These are phyloP conservation scores for Brachymystax lenok DNA, from an alignment of 2,797 vertebrate genomes.

Conservation along the genomic window DNA sequence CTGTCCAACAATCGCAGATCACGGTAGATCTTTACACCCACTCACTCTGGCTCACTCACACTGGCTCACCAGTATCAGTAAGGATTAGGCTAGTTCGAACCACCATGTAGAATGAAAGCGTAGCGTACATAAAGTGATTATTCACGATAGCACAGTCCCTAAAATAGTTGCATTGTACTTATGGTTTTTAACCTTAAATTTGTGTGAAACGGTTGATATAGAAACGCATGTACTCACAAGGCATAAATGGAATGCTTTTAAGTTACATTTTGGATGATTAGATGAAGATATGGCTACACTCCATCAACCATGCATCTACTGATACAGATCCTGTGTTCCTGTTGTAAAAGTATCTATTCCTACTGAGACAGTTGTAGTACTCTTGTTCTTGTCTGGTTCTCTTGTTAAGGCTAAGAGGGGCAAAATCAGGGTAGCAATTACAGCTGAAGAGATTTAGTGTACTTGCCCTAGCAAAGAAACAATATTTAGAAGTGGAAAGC, in stretches of 20 bases:
- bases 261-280: neutral
- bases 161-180: neutral
- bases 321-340: neutral
- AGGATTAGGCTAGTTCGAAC: too few species aligned
- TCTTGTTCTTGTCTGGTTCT: slow-evolving; percentile 3
- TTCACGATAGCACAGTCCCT: neutral
- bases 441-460: slow-evolving; percentile 23
- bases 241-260: neutral
- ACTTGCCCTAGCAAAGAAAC: neutral
- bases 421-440: slow-evolving; percentile 20
- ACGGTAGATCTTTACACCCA: slow-evolving; percentile 53
- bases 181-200: neutral
- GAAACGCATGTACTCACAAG: neutral
- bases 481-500: neutral
- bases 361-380: slow-evolving; percentile 21
- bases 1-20: slow-evolving; percentile 33
- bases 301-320: too few species aligned
- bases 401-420: neutral
- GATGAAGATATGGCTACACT: neutral
- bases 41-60: neutral
- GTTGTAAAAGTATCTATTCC: neutral
- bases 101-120: neutral
- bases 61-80: neutral
- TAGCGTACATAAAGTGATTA: neutral
- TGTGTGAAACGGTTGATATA: neutral